Evolutionary conservation across 2,888 invertebrate species (phyloP).

Genomic region (Esperia sulphurella): DNA sequence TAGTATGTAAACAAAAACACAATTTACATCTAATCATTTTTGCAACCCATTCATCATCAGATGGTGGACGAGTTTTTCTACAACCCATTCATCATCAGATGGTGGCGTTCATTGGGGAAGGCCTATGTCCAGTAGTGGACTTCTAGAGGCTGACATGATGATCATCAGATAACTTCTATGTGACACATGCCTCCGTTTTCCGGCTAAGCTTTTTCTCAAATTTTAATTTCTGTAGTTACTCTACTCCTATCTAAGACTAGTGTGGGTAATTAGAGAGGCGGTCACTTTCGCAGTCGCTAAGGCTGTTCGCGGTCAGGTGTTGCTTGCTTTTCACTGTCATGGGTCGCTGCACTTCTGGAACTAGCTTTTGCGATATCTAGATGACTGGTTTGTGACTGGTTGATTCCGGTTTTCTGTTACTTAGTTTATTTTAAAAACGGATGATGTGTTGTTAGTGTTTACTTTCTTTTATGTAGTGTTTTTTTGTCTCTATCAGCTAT

Average conservation of each 20-base stretch:
- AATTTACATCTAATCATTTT: not conserved
- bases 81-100: too few relatives aligned
- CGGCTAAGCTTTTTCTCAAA: constrained; percentile 11
- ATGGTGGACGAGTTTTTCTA: too few relatives aligned
- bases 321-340: constrained; percentile 58
- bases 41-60: not conserved
- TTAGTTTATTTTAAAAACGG: too few relatives aligned
- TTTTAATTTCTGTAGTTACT: constrained; percentile 10
- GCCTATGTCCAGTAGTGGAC: too few relatives aligned
- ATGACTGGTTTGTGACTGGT: constrained; percentile 1
- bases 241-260: not conserved
- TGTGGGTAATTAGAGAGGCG: constrained; percentile 59
- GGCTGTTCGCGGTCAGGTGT: constrained; percentile 45
- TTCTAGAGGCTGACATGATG: too few relatives aligned
- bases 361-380: constrained; percentile 9
- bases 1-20: not conserved
- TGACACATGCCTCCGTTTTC: not conserved
- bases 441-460: too few relatives aligned
- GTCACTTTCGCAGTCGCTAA: constrained; percentile 58
- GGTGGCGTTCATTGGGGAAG: too few relatives aligned
- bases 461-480: too few relatives aligned
- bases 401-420: not conserved
- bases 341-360: constrained; percentile 54
- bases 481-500: too few relatives aligned
- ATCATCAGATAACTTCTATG: not conserved